Conservation (phyloP, 2,888 invertebrate species). For the Chrysina gloriosa region DNA sequence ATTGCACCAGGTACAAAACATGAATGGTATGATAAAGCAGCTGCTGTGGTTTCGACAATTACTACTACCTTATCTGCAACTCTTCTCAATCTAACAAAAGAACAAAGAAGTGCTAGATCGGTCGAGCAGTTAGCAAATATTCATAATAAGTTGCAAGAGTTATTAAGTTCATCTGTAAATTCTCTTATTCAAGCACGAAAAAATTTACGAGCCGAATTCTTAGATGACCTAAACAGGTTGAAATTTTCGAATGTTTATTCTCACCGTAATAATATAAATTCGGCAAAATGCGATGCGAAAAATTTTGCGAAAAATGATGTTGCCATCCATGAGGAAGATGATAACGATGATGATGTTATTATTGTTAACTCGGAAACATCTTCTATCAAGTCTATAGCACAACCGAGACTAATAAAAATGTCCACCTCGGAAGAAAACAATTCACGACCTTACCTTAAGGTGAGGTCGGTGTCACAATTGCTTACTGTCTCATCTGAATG, state of each 20-base stretch:
- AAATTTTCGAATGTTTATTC: conserved; percentile 63
- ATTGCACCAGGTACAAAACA: conserved; percentile 53
- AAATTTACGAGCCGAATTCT: conserved; percentile 69
- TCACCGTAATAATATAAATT: neutral
- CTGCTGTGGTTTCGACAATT: conserved; percentile 69
- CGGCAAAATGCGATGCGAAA: neutral
- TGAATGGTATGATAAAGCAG: conserved; percentile 72
- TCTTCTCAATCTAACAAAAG: conserved; percentile 68
- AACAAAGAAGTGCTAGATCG: conserved; percentile 66
- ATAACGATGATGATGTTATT: conserved; percentile 67
- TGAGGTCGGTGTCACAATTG: conserved; percentile 57
- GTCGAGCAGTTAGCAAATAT: conserved; percentile 67
- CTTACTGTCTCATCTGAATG: conserved; percentile 58
- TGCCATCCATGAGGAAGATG: too few species aligned
- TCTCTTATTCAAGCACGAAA: conserved; percentile 69
- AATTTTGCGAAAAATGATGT: neutral
- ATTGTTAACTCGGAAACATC: conserved; percentile 61
- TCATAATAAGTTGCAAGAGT: conserved; percentile 69
- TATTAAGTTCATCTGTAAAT: conserved; percentile 68
- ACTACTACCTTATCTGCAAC: conserved; percentile 69
- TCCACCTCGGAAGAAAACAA: conserved; percentile 4
- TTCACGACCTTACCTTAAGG: conserved; percentile 53
- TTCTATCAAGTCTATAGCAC: neutral
- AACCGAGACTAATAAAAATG: conserved; percentile 16
- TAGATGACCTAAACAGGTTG: conserved; percentile 64